A percentile compares a stretch with the other conserved stretches of the same genome.
phyloP scores from a whole-genome alignment of 2,888 invertebrate genomes.

The Agapostemon virescens region DNA sequence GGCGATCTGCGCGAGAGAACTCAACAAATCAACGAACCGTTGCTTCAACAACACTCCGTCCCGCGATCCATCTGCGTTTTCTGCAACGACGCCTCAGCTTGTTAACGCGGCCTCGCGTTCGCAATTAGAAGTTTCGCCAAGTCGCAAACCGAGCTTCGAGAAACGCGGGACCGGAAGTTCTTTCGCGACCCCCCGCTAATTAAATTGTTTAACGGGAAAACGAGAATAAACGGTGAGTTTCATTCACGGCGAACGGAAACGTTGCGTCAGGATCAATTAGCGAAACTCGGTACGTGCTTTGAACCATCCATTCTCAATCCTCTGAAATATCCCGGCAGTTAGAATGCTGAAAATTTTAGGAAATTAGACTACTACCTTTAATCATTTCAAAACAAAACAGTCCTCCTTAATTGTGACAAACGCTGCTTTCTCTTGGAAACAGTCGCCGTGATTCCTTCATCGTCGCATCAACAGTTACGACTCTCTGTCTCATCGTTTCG shows the following conservation, averaged over 20 bases:
- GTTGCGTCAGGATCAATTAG: constrained; percentile 19
- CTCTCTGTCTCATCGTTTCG: too few relatives aligned
- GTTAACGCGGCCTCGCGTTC: constrained; percentile 46
- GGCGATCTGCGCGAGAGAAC: not conserved
- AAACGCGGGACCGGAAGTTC: constrained; percentile 38
- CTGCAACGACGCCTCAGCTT: constrained; percentile 34
- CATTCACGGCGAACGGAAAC: constrained; percentile 35
- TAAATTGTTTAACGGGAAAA: constrained; percentile 61
- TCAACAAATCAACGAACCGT: constrained; percentile 21
- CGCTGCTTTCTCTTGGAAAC: not conserved
- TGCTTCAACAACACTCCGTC: not conserved
- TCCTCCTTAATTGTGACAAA: not conserved
- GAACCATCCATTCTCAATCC: not conserved
- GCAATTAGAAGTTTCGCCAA: constrained; percentile 46
- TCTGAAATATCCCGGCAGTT: not conserved
- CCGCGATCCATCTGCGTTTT: constrained; percentile 29
- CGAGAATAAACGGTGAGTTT: constrained; percentile 35
- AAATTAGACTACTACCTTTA: not conserved
- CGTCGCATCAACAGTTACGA: too few relatives aligned
- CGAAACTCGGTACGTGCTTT: not conserved
- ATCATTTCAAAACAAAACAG: not conserved
- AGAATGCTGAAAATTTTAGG: not conserved
- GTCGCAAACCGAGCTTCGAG: constrained; percentile 18
- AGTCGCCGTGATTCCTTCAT: too few relatives aligned
- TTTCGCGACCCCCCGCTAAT: constrained; percentile 50